Conservation (phyloP, 2,113 vertebrate species). For the Marmota flaviventris region DNA sequence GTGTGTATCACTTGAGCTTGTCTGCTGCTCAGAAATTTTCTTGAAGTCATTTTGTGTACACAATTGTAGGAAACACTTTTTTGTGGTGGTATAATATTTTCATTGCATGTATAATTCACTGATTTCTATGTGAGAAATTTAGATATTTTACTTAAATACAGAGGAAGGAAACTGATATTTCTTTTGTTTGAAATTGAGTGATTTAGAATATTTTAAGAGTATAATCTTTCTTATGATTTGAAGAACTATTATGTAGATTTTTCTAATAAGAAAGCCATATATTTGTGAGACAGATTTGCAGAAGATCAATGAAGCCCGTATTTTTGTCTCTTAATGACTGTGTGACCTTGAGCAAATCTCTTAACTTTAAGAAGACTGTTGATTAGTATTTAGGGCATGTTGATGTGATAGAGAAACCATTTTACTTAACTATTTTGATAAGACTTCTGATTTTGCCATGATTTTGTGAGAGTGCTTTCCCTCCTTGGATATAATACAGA, state of each 20-base stretch:
- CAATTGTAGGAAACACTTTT: neutral
- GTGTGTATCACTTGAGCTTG: no score
- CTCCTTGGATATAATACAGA: neutral
- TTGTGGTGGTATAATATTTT: neutral
- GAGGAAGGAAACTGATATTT: conserved; percentile 29
- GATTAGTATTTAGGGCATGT: conserved; percentile 37
- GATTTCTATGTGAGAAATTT: conserved; percentile 26
- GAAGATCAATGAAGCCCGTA: neutral
- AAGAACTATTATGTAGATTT: conserved; percentile 46
- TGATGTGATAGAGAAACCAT: conserved; percentile 9
- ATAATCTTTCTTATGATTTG: conserved; percentile 48
- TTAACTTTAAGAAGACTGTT: conserved; percentile 53
- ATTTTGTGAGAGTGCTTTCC: neutral
- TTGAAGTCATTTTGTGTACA: conserved; percentile 46
- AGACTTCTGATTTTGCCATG: neutral
- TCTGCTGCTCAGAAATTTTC: conserved; percentile 27
- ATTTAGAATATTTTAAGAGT: conserved; percentile 42
- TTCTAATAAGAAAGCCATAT: neutral
- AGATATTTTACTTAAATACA: conserved; percentile 54
- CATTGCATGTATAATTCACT: conserved; percentile 46
- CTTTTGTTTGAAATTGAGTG: conserved; percentile 61
- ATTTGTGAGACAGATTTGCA: conserved; percentile 49
- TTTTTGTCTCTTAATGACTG: conserved; percentile 33
- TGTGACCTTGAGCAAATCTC: conserved; percentile 41
- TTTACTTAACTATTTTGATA: conserved; percentile 50